These are phyloP conservation scores for Ceryle rudis DNA, from an alignment of 2,797 vertebrate species.

Conservation along the genomic window DNA sequence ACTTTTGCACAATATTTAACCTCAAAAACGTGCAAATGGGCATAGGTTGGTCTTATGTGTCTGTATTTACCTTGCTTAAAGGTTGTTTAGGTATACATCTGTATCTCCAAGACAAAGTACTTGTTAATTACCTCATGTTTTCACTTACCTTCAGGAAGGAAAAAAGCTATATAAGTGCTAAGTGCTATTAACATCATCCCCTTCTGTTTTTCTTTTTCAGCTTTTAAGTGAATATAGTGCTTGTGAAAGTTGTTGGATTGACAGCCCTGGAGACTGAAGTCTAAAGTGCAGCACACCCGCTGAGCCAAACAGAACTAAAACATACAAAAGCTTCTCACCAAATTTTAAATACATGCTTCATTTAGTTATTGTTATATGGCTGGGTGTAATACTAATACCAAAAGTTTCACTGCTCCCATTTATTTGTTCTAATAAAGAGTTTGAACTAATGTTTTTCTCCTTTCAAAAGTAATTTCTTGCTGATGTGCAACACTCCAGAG, in stretches of 20 bases:
- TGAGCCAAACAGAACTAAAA: conserved; percentile 69
- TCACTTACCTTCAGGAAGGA: conserved; percentile 8
- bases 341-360: conserved; percentile 63
- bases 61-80: background rate
- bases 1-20: background rate
- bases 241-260: conserved; percentile 59
- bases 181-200: conserved; percentile 55
- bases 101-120: conserved; percentile 15
- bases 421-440: conserved; percentile 36
- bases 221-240: conserved; percentile 45
- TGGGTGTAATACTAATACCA: background rate
- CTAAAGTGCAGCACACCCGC: conserved; percentile 68
- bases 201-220: conserved; percentile 43
- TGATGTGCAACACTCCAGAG: conserved; percentile 21
- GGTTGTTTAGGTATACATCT: conserved; percentile 21
- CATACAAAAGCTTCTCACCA: conserved; percentile 41
- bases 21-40: background rate
- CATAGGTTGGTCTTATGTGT: background rate
- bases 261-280: conserved; percentile 62
- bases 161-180: background rate
- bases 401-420: conserved; percentile 21
- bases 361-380: conserved; percentile 53
- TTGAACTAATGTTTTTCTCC: background rate
- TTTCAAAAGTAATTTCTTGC: conserved; percentile 24
- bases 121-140: conserved; percentile 39